Evolutionary conservation across 2,113 vertebrate species (phyloP).

Genomic region (Sinocyclocheilus anophthalmus): DNA sequence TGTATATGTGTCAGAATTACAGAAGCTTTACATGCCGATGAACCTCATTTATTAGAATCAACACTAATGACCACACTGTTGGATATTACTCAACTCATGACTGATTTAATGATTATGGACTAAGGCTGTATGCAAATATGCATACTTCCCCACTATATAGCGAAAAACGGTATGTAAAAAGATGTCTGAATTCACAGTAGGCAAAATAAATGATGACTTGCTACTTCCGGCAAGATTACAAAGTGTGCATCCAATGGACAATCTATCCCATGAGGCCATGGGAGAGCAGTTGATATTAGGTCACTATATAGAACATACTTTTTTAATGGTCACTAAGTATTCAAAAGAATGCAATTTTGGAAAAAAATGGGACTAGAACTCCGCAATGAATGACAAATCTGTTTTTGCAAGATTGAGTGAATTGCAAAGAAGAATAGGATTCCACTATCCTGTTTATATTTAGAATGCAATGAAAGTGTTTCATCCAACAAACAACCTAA

Average conservation of each 20-base stretch:
- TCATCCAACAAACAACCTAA: not conserved
- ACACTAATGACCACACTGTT: constrained; percentile 53
- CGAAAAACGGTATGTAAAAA: not conserved
- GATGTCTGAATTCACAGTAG: not conserved
- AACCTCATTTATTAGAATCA: constrained; percentile 60
- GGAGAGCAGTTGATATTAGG: not conserved
- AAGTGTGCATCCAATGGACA: not conserved
- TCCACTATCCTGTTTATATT: not conserved
- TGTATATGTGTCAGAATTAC: not conserved
- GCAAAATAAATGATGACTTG: not conserved
- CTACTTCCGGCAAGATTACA: not conserved
- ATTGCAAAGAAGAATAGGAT: not conserved
- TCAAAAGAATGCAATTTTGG: not conserved
- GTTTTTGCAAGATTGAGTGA: not conserved
- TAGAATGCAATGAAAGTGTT: not conserved
- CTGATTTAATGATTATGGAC: constrained; percentile 70
- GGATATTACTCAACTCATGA: constrained; percentile 57
- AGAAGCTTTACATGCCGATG: constrained; percentile 39
- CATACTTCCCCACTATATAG: constrained; percentile 37
- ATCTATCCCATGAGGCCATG: not conserved
- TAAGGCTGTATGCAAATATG: constrained; percentile 61
- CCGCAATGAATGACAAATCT: not conserved
- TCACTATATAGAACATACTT: not conserved
- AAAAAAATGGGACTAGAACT: not conserved
- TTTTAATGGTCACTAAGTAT: not conserved